phyloP scores from a whole-genome alignment of 2,113 vertebrate genomes.

The Natator depressus region DNA sequence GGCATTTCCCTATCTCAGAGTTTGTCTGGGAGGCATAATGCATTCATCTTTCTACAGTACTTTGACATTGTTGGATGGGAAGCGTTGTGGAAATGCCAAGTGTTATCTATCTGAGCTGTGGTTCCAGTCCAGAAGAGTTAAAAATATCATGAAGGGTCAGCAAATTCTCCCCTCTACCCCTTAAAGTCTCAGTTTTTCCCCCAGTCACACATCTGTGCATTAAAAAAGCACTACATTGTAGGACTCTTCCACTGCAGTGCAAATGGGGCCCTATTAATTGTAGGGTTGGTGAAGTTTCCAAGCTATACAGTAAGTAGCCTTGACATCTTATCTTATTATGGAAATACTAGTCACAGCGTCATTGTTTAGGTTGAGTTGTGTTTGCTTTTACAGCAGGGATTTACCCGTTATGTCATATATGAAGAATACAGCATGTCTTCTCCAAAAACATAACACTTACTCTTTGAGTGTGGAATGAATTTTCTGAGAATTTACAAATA shows the following conservation, averaged over 20 bases:
- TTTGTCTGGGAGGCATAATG: background rate
- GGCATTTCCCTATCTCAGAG: background rate
- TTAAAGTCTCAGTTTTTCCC: constrained; percentile 4
- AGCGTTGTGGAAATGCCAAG: no score
- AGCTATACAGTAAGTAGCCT: accelerated
- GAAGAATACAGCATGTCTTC: background rate
- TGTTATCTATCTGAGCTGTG: no score
- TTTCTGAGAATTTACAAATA: background rate
- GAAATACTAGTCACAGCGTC: background rate
- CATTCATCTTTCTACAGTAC: no score
- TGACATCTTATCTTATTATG: background rate
- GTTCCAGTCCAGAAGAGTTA: no score
- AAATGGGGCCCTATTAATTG: background rate
- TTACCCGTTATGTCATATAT: accelerated
- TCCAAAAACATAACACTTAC: background rate
- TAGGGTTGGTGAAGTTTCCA: background rate
- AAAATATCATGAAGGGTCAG: background rate
- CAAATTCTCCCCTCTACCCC: constrained; percentile 25
- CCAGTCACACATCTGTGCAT: accelerated
- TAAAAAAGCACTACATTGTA: constrained; percentile 29
- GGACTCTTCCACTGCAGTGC: background rate
- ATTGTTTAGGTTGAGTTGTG: accelerated
- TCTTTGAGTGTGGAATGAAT: background rate
- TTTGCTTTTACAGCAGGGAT: background rate
- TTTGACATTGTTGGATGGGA: no score